Evolutionary conservation across 2,113 vertebrate genomes (phyloP).

Genomic region (Zeus faber): DNA sequence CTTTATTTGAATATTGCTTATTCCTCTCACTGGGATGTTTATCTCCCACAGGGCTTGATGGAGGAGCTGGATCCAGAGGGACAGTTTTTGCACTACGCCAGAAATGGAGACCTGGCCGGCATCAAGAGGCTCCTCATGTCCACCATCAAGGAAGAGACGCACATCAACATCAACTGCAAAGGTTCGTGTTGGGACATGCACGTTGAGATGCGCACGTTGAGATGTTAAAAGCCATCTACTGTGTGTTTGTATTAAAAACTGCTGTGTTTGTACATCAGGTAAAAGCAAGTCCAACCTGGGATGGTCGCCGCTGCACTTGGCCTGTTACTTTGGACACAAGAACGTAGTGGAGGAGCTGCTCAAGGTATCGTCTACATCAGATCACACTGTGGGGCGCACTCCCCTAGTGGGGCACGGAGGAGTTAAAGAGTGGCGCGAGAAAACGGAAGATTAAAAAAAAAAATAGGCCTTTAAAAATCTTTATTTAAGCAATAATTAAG

Average conservation of each 20-base stretch:
- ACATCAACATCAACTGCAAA: constrained; percentile 94
- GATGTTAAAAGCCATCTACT: not conserved
- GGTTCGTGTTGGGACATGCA: constrained; percentile 62
- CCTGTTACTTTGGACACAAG: constrained; percentile 94
- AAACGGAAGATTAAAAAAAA: too few relatives aligned
- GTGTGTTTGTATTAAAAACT: not conserved
- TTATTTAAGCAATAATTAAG: too few relatives aligned
- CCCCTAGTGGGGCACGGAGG: too few relatives aligned
- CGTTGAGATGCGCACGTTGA: too few relatives aligned
- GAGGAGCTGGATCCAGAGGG: constrained; percentile 82
- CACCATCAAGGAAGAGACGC: constrained; percentile 68
- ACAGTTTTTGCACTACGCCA: constrained; percentile 84
- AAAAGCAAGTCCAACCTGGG: constrained; percentile 93
- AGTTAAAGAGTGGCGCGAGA: too few relatives aligned
- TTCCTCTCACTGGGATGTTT: not conserved
- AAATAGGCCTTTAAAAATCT: too few relatives aligned
- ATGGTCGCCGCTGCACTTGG: constrained; percentile 95
- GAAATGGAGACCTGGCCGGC: constrained; percentile 86
- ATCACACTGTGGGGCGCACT: too few relatives aligned
- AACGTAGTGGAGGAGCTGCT: constrained; percentile 88
- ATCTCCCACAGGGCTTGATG: constrained; percentile 54
- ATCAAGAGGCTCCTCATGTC: constrained; percentile 80
- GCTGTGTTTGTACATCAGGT: constrained; percentile 69
- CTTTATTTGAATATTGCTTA: too few relatives aligned
- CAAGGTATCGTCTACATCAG: constrained; percentile 74